Evolutionary conservation across 1,140 invertebrate species (phyloP), one percentile per base, ranked within the genome.

Genomic region (Drosophila elegans): DNA sequence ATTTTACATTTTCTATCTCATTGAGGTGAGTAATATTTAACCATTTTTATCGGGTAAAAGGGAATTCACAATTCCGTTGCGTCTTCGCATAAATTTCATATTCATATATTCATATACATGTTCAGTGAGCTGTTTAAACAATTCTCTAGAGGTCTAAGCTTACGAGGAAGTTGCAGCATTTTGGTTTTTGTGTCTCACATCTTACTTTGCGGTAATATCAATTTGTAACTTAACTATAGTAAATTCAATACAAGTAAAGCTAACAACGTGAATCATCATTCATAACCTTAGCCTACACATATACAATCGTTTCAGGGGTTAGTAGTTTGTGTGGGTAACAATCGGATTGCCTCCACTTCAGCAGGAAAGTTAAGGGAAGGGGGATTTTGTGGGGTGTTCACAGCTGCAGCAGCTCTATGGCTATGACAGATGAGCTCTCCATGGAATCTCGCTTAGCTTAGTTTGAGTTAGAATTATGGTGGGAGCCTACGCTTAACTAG

Each of bases 231-330:
- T 89, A 85, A 55, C 42, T 74, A 83, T 89, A 89, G 60, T 89
- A 89, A 89, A 89, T 89, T 89, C 84, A 78, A 80, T 80, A 89
- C 74, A 78, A 46, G 57, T 89, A 89, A 84, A 60, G 82, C 77
- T 89, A 89, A 83, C 67, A 56, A 73, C 63, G 49, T 51, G 66
- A n/a, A n/a, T n/a, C 56, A 77, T 56, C 42, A 80, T 80, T 75
- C 61, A 74, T 82, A 36, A 60, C 49, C 55, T 64, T 63, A 61
- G 63, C 64, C 44, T 45, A 71, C 12, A 75, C 78, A 75, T 51
- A n/a, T 48, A 56, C 60, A 77, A 41, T 53, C 55, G 74, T 42
- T 76, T 38, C 32, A 38, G 41, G 57, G 41, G 44, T 46, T 46
- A 9, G 48, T 27, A 44, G 21, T n/a, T n/a, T 27, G 41, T 27